Evolutionary conservation across 1,140 invertebrate genomes (phyloP), one percentile per base, ranked within the genome.

Genomic region (Ptiloglossa arizonensis): DNA sequence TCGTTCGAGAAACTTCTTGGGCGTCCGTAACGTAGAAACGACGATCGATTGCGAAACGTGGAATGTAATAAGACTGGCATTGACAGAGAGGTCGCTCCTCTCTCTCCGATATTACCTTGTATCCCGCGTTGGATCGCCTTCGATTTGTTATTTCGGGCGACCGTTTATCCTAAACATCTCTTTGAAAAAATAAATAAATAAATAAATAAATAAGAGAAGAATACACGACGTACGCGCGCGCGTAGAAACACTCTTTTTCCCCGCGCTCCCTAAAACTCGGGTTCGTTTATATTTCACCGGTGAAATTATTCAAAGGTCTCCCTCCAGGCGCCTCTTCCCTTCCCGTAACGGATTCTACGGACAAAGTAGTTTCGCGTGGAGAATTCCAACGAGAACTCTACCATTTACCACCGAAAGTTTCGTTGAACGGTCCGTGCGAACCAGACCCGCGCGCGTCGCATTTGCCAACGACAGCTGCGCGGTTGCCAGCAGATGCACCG

Each of bases 31-130:
- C 5, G 1, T 44, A 59, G 13, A 2, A 19, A 29, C 15, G 11
- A 35, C 6, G 19, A 41, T 35, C 52, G 9, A 3, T 29, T 62
- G 22, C 35, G 35, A 44, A 24, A 62, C 35, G 4, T 24, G 11
- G 19, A n/a, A 27, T 4, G 57, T n/a, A n/a, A 24, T n/a, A 80
- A 79, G 85, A 87, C 89, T 87, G 83, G 90, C 90, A 92, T 91
- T 92, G 91, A 91, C 88, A 82, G 86, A 90, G 89, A 90, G 90
- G 79, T 90, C 91, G 89, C 84, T 90, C 90, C 90, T 91, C 90
- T 90, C 90, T 91, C 90, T 91, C 90, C 89, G 85, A 81, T 86
- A 82, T 92, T 92, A 92, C 91, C 91, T 92, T 89, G 80, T 35
- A 54, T 91, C 89, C 90, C 90, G 83, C 91, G 91, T 91, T 90